phyloP scores from a whole-genome alignment of 1,140 invertebrate species.

The Procambarus clarkii region DNA sequence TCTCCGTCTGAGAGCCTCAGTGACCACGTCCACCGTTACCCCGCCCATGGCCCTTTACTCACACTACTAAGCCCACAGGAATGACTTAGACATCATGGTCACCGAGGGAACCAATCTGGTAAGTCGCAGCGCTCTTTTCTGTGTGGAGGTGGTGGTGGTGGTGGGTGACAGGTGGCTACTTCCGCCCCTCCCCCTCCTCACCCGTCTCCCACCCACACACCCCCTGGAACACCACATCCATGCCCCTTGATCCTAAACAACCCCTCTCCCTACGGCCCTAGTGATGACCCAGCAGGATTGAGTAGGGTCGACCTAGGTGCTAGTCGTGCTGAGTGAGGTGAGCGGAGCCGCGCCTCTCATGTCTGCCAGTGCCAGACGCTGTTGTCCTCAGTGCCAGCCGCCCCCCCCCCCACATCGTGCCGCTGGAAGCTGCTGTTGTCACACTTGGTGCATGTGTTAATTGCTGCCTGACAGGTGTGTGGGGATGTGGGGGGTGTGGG shows the following conservation, averaged over 20 bases:
- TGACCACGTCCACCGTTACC: constrained; percentile 30
- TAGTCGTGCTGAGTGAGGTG: not conserved
- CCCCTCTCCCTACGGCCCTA: not conserved
- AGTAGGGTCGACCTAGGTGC: too few species aligned
- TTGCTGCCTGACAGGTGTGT: not conserved
- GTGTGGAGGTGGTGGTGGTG: not conserved
- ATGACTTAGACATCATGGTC: constrained; percentile 52
- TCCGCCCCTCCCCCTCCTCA: not conserved
- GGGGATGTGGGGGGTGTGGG: not conserved
- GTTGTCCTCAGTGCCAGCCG: not conserved
- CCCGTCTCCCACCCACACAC: not conserved
- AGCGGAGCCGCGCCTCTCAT: not conserved
- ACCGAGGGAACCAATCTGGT: constrained; percentile 59
- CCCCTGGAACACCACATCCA: not conserved
- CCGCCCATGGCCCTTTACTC: constrained; percentile 42
- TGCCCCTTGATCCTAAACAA: not conserved
- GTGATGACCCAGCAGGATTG: not conserved
- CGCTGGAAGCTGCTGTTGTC: not conserved
- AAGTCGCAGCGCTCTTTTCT: not conserved
- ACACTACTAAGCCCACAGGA: constrained; percentile 40
- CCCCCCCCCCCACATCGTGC: not conserved
- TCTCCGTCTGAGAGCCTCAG: constrained; percentile 47
- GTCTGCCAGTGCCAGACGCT: not conserved
- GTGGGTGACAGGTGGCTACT: too few species aligned
- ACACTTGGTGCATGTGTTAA: not conserved